Conservation (phyloP, 2,888 invertebrate species). For the Dasysyrphus tricinctus region DNA sequence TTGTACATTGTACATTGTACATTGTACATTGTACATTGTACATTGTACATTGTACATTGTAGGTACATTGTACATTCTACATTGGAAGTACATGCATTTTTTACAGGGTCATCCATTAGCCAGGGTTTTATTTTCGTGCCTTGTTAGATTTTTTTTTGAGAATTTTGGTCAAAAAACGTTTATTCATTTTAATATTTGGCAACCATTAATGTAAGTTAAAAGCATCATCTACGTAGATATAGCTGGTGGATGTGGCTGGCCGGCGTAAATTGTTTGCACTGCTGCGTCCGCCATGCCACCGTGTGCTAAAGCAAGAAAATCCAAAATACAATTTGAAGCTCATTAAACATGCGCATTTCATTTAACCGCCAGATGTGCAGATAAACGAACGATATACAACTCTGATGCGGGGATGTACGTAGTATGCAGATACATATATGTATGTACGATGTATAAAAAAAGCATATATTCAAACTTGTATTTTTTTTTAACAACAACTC, state of each 20-base stretch:
- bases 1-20: too few relatives aligned
- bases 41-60: too few relatives aligned
- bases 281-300: constrained; percentile 28
- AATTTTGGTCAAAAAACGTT: too few relatives aligned
- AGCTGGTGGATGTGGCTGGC: constrained; percentile 26
- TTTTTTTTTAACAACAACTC: constrained; percentile 1
- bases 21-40: too few relatives aligned
- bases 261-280: constrained; percentile 69
- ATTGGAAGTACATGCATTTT: too few relatives aligned
- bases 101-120: too few relatives aligned
- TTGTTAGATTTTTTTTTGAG: too few relatives aligned
- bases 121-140: too few relatives aligned
- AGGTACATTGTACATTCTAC: too few relatives aligned
- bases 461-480: constrained; percentile 10
- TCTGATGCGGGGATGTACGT: constrained; percentile 33
- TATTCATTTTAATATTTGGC: neutral
- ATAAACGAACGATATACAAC: constrained; percentile 72
- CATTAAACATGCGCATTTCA: constrained; percentile 76
- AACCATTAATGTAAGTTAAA: constrained; percentile 7
- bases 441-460: neutral
- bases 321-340: constrained; percentile 75
- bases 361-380: constrained; percentile 76
- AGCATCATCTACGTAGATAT: neutral
- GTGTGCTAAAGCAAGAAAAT: constrained; percentile 51
- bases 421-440: constrained; percentile 4